Percentiles rank a stretch among this genome's conserved stretches.
Evolutionary conservation across 2,797 vertebrate species (phyloP).

Genomic region (Anguilla marmorata): DNA sequence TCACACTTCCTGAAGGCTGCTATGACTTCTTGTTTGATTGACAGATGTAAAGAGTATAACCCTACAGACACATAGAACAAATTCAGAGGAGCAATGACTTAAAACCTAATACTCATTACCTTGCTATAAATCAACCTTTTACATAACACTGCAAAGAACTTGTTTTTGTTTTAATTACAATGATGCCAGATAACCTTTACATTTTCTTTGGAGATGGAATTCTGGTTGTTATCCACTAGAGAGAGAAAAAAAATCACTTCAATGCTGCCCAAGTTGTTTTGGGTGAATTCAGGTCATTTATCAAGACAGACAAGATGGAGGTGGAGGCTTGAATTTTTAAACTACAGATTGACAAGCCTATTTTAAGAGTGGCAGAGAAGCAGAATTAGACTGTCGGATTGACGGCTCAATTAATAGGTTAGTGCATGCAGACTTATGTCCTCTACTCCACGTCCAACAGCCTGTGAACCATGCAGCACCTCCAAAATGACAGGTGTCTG

Average conservation of each 20-base stretch:
- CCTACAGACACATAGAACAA: not conserved
- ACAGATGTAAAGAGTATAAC: not conserved
- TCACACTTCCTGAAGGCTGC: slow-evolving; percentile 46
- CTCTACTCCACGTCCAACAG: not conserved
- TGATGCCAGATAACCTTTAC: not conserved
- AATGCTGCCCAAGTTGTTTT: not conserved
- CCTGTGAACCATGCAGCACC: slow-evolving; percentile 8
- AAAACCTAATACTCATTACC: not conserved
- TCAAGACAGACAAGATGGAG: slow-evolving; percentile 4
- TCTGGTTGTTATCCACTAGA: not conserved
- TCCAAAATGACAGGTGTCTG: slow-evolving; percentile 9
- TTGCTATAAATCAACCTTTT: not conserved
- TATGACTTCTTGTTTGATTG: not conserved
- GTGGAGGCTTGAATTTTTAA: slow-evolving; percentile 1
- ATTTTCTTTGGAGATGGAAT: not conserved
- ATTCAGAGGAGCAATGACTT: not conserved
- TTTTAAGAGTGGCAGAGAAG: not conserved
- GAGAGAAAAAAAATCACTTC: not conserved
- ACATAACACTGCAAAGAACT: not conserved
- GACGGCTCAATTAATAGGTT: slow-evolving; percentile 19
- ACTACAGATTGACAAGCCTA: not conserved
- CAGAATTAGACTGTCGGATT: slow-evolving; percentile 18
- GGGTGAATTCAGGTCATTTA: slow-evolving; percentile 12
- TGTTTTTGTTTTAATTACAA: not conserved
- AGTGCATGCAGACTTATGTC: not conserved